phyloP scores from a whole-genome alignment of 2,888 invertebrate genomes.

The Spilosoma lubricipeda region DNA sequence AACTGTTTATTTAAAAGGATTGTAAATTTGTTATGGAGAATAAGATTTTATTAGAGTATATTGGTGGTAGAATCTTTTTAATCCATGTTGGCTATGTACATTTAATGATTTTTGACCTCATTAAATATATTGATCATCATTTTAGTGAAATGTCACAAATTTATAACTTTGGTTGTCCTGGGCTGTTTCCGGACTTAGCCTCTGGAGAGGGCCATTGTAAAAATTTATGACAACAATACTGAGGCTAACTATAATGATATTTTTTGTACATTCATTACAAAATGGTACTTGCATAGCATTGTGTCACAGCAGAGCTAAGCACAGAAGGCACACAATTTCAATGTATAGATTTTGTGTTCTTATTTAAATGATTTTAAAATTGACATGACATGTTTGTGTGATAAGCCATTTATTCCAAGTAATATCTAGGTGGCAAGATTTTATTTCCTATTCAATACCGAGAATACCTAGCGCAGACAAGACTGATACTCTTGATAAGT shows the following conservation, averaged over 20 bases:
- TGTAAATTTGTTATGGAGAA: slow-evolving; percentile 16
- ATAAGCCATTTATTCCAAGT: slow-evolving; percentile 48
- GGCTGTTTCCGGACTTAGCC: no score
- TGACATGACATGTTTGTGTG: slow-evolving; percentile 35
- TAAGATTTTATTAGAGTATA: slow-evolving; percentile 28
- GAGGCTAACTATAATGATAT: neutral
- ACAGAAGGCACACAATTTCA: neutral
- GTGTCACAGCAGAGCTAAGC: neutral
- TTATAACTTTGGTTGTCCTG: neutral
- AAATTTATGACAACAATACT: neutral
- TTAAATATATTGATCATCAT: neutral
- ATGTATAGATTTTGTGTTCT: neutral
- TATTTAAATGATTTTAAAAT: slow-evolving; percentile 14
- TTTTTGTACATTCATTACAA: neutral
- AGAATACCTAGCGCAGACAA: slow-evolving; percentile 36
- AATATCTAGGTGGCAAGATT: slow-evolving; percentile 31
- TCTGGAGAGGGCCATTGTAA: no score
- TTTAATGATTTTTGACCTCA: neutral
- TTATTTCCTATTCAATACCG: slow-evolving; percentile 43
- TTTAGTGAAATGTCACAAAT: neutral
- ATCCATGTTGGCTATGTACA: neutral
- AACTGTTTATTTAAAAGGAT: slow-evolving; percentile 2
- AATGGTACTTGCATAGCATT: neutral
- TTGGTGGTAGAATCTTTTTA: slow-evolving; percentile 11
- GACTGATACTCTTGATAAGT: slow-evolving; percentile 43